A percentile compares a stretch with the other conserved stretches of the same genome.
These are phyloP conservation scores for Pogonocherus hispidulus DNA, from an alignment of 2,888 invertebrate genomes.

Conservation along the genomic window DNA sequence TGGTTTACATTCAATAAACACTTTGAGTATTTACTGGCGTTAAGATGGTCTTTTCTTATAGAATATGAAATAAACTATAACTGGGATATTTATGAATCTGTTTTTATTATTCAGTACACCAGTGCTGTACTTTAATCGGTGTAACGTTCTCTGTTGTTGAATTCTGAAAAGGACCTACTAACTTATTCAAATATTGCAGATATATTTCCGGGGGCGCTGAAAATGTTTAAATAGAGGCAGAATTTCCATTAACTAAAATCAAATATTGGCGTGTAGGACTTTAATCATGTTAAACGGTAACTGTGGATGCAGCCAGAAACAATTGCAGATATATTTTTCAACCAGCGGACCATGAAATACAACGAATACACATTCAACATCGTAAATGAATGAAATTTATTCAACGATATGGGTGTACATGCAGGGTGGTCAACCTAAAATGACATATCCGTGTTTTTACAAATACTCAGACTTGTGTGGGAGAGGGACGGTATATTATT, in stretches of 20 bases:
- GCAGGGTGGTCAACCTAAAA: neutral
- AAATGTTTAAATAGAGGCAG: slow-evolving; percentile 11
- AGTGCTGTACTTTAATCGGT: no score
- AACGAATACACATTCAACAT: slow-evolving; percentile 10
- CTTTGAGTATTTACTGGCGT: no score
- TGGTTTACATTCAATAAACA: no score
- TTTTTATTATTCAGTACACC: no score
- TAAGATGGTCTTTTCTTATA: no score
- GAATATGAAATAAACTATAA: no score
- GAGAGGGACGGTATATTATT: no score
- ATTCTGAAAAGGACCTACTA: neutral
- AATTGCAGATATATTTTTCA: slow-evolving; percentile 1
- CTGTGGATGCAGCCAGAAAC: neutral
- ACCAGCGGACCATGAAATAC: neutral
- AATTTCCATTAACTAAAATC: slow-evolving; percentile 16
- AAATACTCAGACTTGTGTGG: no score
- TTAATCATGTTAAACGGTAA: slow-evolving; percentile 6
- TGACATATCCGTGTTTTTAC: no score
- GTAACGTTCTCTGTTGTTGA: no score
- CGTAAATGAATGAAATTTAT: slow-evolving; percentile 12
- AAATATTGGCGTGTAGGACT: slow-evolving; percentile 13
- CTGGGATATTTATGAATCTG: no score
- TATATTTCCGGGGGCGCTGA: neutral
- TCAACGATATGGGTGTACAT: neutral
- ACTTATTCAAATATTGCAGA: neutral